Conservation (phyloP, 2,797 vertebrate genomes). For the Falco biarmicus region DNA sequence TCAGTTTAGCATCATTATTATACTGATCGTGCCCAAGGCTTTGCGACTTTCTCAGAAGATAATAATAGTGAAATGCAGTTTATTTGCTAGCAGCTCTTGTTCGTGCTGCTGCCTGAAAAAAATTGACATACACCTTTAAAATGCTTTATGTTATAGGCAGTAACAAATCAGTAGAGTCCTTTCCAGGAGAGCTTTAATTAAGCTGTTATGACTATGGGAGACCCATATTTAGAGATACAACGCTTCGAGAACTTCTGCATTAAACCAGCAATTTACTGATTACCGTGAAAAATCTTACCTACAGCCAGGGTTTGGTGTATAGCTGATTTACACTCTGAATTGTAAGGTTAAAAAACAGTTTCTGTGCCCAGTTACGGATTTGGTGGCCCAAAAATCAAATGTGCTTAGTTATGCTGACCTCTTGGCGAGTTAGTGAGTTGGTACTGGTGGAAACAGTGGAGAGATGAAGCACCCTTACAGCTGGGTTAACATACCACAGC, state of each 20-base stretch:
- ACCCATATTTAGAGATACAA: not conserved
- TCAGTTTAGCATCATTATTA: not conserved
- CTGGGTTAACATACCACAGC: not conserved
- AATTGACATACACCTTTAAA: not conserved
- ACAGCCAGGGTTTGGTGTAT: not conserved
- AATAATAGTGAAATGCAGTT: not conserved
- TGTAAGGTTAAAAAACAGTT: not conserved
- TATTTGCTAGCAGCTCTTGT: not conserved
- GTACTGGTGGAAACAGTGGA: not conserved
- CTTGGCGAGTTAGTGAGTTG: not conserved
- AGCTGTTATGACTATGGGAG: not conserved
- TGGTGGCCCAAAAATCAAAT: not conserved
- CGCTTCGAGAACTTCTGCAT: not conserved
- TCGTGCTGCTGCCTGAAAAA: not conserved
- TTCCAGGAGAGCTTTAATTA: slow-evolving; percentile 20
- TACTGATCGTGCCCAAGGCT: not conserved
- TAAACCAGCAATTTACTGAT: not conserved
- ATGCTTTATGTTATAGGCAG: not conserved
- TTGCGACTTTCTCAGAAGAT: not conserved
- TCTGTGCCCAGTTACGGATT: not conserved
- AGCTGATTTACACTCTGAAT: not conserved
- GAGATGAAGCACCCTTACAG: not conserved
- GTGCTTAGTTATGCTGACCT: not conserved
- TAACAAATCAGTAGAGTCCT: not conserved
- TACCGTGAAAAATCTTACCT: not conserved